Evolutionary conservation across 1,140 invertebrate species (phyloP).

Genomic region (Diorhabda elongata): DNA sequence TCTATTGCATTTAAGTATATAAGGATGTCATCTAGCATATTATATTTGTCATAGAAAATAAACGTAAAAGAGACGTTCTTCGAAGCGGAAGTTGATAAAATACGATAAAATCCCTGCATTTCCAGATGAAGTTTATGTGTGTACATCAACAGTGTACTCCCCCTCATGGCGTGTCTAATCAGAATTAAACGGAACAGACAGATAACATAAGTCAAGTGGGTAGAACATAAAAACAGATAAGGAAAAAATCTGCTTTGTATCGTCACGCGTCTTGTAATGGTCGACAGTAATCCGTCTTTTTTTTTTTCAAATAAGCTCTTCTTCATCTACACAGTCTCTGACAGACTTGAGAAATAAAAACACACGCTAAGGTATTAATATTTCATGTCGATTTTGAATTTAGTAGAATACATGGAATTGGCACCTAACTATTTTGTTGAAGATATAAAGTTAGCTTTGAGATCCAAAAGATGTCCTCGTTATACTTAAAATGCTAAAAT

Average conservation of each 20-base stretch:
- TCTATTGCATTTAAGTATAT: background rate
- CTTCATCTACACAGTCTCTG: background rate
- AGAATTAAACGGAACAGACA: slow-evolving; percentile 4
- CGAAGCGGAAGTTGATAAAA: slow-evolving; percentile 13
- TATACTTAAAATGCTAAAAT: too few relatives aligned
- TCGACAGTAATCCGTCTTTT: background rate
- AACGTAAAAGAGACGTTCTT: background rate
- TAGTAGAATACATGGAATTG: too few relatives aligned
- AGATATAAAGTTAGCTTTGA: too few relatives aligned
- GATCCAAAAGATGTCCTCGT: too few relatives aligned
- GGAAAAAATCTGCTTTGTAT: slow-evolving; percentile 12
- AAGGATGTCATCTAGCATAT: background rate
- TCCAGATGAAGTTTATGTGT: slow-evolving; percentile 6
- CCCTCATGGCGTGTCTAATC: background rate
- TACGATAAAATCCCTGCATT: slow-evolving; percentile 13
- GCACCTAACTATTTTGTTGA: too few relatives aligned
- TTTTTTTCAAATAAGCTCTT: background rate
- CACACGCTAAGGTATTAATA: too few relatives aligned
- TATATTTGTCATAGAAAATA: background rate
- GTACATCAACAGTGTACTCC: slow-evolving; percentile 4
- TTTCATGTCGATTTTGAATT: too few relatives aligned
- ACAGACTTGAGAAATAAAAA: too few relatives aligned
- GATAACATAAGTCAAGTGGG: slow-evolving; percentile 15
- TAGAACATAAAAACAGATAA: slow-evolving; percentile 9
- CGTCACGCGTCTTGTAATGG: background rate